A percentile compares a stretch with the other conserved stretches of the same genome.
Evolutionary conservation across 2,797 vertebrate genomes (phyloP).

Genomic region (Helarctos malayanus): DNA sequence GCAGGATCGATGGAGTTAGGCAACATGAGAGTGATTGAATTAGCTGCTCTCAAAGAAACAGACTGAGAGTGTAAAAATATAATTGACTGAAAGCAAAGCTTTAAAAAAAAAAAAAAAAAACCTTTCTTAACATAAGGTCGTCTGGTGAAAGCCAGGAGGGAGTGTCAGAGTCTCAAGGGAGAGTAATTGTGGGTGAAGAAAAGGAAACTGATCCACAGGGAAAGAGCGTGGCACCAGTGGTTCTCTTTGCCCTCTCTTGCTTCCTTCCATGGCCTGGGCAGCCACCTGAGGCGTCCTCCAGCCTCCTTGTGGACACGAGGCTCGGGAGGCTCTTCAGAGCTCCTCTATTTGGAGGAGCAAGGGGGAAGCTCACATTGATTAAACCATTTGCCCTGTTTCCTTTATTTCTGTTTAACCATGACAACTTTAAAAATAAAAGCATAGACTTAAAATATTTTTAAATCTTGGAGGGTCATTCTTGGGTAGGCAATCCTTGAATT

Average conservation of each 20-base stretch:
- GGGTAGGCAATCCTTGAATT: neutral
- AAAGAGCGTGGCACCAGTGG: neutral
- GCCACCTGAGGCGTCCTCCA: neutral
- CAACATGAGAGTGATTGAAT: neutral
- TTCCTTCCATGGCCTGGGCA: neutral
- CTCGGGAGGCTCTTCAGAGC: neutral
- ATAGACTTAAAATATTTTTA: neutral
- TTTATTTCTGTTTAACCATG: neutral
- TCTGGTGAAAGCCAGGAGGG: neutral
- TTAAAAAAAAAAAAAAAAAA: neutral
- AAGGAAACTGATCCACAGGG: neutral
- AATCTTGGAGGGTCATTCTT: neutral
- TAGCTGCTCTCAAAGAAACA: conserved; percentile 22
- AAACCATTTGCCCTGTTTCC: neutral
- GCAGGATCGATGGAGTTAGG: neutral
- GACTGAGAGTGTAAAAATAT: neutral
- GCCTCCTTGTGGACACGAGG: neutral
- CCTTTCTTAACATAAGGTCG: neutral
- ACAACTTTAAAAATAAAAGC: neutral
- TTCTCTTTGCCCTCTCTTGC: neutral
- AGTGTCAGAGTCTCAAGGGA: neutral
- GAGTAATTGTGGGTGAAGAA: neutral
- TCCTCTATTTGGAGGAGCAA: neutral
- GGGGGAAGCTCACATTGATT: neutral
- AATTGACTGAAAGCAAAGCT: neutral